Base-by-base conservation (phyloP, 2,888 invertebrate genomes). In the Hylaea fasciaria region DNA sequence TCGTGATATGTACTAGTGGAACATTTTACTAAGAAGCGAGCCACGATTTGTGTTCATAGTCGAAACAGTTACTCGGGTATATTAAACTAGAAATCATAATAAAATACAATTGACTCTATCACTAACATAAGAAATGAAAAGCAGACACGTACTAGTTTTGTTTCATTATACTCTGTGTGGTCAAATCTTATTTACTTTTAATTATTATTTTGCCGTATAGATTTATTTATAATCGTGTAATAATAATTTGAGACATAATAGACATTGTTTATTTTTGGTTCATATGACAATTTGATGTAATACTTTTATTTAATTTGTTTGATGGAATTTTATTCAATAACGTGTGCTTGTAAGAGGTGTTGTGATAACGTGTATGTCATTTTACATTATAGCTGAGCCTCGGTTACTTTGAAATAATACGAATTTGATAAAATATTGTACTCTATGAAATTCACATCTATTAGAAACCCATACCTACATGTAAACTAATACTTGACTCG, bases 31-130 rank as follows among this genome's bases (percentile, higher is more conserved):
- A 83, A 83, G 81, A 85, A 80, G 82, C 83, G 82, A 86, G 82
- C 91, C 91, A 90, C 91, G 78, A 86, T 87, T 89, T 92, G 92
- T 92, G 92, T 91, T 91, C 92, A 91, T 83, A 86, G 84, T 80
- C 73, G 82, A 84, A 87, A 85, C 89, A 82, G 86, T 84, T 77
- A 85, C 81, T 86, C 76, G 75, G 86, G 83, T 86, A 82, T 82
- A 75, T 77, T 73, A 76, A 78, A 77, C 80, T 77, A 13, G 76
- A 76, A 77, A 84, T 81, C 87, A 89, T 89, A 89, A 89, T 90
- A 89, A 87, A 80, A 78, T 78, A 79, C 80, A 81, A 47, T 48
- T 52, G 81, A 78, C 77, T 78, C 82, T 83, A 78, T 77, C 83
- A 83, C 85, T 64, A 66, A 64, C 85, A 87, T 67, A 69, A 63